A percentile compares a stretch with the other conserved stretches of the same genome.
Evolutionary conservation across 2,113 vertebrate species (phyloP).

Genomic region (Tragelaphus buxtoni): DNA sequence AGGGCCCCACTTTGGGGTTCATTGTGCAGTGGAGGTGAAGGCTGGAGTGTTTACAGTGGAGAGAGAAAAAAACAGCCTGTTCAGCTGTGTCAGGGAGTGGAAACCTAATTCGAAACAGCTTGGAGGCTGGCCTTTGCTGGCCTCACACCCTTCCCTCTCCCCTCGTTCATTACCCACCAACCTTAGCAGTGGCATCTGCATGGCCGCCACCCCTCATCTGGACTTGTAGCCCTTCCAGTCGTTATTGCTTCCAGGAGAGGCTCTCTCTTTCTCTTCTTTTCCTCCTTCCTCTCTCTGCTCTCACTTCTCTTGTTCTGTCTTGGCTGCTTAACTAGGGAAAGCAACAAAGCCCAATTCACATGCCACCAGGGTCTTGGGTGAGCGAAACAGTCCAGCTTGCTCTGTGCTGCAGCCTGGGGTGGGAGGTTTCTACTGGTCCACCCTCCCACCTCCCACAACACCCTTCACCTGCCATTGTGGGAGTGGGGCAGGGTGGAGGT

Average conservation of each 20-base stretch:
- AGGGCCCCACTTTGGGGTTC: slow-evolving; percentile 72
- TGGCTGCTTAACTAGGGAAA: slow-evolving; percentile 53
- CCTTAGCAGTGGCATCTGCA: not conserved
- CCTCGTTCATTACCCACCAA: not conserved
- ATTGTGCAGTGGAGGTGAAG: slow-evolving; percentile 58
- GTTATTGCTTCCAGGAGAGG: slow-evolving; percentile 31
- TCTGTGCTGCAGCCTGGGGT: slow-evolving; percentile 13
- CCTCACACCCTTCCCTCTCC: not conserved
- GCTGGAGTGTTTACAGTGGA: slow-evolving; percentile 54
- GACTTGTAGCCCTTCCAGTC: not conserved
- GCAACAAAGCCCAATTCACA: not conserved
- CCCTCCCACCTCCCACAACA: not conserved
- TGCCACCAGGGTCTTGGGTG: slow-evolving; percentile 14
- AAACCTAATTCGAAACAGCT: not conserved
- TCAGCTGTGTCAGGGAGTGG: slow-evolving; percentile 35
- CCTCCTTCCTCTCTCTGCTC: not conserved
- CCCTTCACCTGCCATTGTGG: not conserved
- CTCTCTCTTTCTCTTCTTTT: not conserved
- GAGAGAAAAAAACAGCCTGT: slow-evolving; percentile 11
- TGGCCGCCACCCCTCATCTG: not conserved
- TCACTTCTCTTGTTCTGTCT: not conserved
- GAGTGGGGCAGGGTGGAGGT: not conserved
- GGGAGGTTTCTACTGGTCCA: not conserved
- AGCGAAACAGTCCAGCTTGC: not conserved
- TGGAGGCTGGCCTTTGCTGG: slow-evolving; percentile 25